Evolutionary conservation across 2,797 vertebrate genomes (phyloP), one percentile per base, ranked within the genome.

Genomic region (Champsocephalus esox): DNA sequence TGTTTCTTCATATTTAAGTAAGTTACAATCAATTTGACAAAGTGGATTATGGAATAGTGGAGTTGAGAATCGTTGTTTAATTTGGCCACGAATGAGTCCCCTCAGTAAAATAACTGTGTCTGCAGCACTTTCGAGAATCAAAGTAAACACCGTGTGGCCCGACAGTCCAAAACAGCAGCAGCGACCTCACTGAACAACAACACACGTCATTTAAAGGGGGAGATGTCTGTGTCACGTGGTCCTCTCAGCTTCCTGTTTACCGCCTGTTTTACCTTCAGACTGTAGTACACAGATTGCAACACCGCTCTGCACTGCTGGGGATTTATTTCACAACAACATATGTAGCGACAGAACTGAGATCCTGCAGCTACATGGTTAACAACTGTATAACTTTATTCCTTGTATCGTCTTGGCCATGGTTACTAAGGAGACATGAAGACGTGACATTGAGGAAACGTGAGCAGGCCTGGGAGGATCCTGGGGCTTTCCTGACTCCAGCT

Each of bases 191-290:
- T 12, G 11, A 41, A 16, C 58, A 72, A 81, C 65, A 77, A 77
- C 74, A 66, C 5, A 55, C 81, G 81, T 84, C 68, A 79, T 61
- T 79, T 49, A 77, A 79, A 83, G 62, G 59, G 70, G 70, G 83
- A 75, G 80, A 64, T 38, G 77, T 2, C 51, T 10, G 82, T 93
- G 86, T 94, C 94, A 95, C 92, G 80, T 95, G 93, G 70, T 24
- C 13, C 0, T 2, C 2, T 38, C 71, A 52, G 57, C 89, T 96
- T 96, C 95, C 94, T 95, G 95, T 96, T 96, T 96, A 95, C 93
- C 77, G 85, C 78, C 84, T 57, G 88, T 34, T 66, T 65, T 69
- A 66, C 71, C 69, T 49, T 62, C 70, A 82, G 75, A 59, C 80
- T n/a, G 68, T 62, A 57, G 73, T 71, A 61, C 73, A 67, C 50